Evolutionary conservation across 2,113 vertebrate genomes (phyloP).

Genomic region (Tenrec ecaudatus): DNA sequence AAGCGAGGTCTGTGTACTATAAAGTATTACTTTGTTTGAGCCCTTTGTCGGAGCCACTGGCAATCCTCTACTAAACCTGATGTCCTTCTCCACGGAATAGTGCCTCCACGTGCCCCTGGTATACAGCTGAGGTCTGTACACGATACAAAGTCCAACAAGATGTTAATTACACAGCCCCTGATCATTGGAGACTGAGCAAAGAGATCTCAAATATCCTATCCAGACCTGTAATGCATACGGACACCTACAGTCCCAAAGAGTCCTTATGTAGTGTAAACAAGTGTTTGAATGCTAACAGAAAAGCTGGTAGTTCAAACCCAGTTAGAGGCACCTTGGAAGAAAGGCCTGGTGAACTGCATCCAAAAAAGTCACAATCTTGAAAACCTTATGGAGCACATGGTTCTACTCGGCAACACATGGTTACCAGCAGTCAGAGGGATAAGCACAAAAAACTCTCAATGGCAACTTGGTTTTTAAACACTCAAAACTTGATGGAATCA

Average conservation of each 20-base stretch:
- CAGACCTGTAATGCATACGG: slow-evolving; percentile 45
- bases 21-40: too few relatives aligned
- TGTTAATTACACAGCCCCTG: slow-evolving; percentile 24
- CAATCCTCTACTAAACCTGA: too few relatives aligned
- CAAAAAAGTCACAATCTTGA: background rate
- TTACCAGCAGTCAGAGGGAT: background rate
- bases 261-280: background rate
- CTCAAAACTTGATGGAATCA: slow-evolving; percentile 31
- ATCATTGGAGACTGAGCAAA: slow-evolving; percentile 52
- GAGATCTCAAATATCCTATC: slow-evolving; percentile 36
- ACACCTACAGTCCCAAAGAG: background rate
- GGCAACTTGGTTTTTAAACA: background rate
- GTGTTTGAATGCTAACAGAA: background rate
- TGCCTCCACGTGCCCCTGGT: too few relatives aligned
- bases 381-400: background rate
- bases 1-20: background rate
- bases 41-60: too few relatives aligned
- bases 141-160: slow-evolving; percentile 5
- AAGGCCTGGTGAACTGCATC: background rate
- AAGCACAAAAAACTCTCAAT: background rate
- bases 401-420: background rate
- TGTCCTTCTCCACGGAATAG: too few relatives aligned
- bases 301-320: background rate
- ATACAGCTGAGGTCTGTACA: too few relatives aligned
- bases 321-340: background rate